Evolutionary conservation across 2,888 invertebrate genomes (phyloP), one percentile per base, ranked within the genome.

Genomic region (Idaea biselata): DNA sequence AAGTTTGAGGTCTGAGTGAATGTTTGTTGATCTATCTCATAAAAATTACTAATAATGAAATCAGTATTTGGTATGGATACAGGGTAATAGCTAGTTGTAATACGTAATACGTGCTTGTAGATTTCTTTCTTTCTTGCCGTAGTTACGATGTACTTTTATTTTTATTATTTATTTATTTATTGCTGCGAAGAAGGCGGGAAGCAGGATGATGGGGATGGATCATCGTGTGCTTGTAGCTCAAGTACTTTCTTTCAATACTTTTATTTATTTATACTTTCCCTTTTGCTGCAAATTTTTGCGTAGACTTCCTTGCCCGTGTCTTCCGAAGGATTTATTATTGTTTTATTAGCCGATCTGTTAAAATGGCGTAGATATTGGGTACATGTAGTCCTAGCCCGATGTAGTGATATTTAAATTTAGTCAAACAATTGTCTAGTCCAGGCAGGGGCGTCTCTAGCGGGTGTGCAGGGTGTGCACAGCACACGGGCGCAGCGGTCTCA

Each of bases 161-260:
- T 66, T 68, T 55, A 68, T 64, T 61, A 55, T 69, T 71, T 68
- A 64, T 68, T 73, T 73, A 70, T 77, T 72, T 71, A 71, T 73
- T 73, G 84, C 83, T 74, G 69, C 84, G 74, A 85, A 82, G 85
- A 86, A 62, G 76, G 75, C 69, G 83, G 80, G 63, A 85, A 77
- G 67, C 81, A 75, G 66, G 87, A 86, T 60, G 84, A 86, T 64
- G 77, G 76, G 16, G 87, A 84, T 63, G 82, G 79, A 71, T 76
- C 83, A 61, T 78, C 84, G 73, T 80, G 74, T 76, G 85, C 85
- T 75, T 77, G 83, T 82, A 80, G 81, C 66, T 85, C 86, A 87
- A 87, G 87, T 87, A 87, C 68, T 60, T 73, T 69, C 73, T 74
- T 71, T 62, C 62, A 33, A 25, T 18, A 58, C 58, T 11, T 61